These are phyloP conservation scores for Leuctra nigra DNA, from an alignment of 2,888 invertebrate species.

Conservation along the genomic window DNA sequence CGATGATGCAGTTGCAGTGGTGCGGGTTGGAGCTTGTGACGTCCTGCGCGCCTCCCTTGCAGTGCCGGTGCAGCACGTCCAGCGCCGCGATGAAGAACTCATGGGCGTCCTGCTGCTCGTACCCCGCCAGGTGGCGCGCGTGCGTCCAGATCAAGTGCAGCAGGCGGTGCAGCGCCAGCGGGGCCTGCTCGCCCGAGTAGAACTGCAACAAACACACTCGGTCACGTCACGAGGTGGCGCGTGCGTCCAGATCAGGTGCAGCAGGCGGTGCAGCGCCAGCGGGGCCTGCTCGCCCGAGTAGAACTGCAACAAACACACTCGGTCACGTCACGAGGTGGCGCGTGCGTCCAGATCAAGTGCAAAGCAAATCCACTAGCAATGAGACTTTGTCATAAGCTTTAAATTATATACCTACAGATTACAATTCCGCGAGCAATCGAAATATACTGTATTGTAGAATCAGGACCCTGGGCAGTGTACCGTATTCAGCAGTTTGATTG, in stretches of 20 bases:
- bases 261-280: slow-evolving; percentile 77
- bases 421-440: no score
- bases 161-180: slow-evolving; percentile 81
- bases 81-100: slow-evolving; percentile 97
- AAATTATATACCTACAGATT: no score
- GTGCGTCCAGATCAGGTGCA: slow-evolving; percentile 96
- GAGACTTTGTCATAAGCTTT: no score
- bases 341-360: slow-evolving; percentile 95
- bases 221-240: no score
- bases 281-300: slow-evolving; percentile 87
- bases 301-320: no score
- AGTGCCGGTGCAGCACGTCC: slow-evolving; percentile 85
- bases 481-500: no score
- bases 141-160: slow-evolving; percentile 96
- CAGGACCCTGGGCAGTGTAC: no score
- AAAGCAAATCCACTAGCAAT: no score
- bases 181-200: slow-evolving; percentile 83
- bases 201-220: no score
- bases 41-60: slow-evolving; percentile 34
- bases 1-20: slow-evolving; percentile 91
- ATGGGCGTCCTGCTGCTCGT: slow-evolving; percentile 97
- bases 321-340: no score
- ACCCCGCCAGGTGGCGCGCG: slow-evolving; percentile 87
- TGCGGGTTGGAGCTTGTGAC: slow-evolving; percentile 38
- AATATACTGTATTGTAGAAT: no score